Evolutionary conservation across 2,797 vertebrate species (phyloP).

Genomic region (Lepilemur septentrionalis): DNA sequence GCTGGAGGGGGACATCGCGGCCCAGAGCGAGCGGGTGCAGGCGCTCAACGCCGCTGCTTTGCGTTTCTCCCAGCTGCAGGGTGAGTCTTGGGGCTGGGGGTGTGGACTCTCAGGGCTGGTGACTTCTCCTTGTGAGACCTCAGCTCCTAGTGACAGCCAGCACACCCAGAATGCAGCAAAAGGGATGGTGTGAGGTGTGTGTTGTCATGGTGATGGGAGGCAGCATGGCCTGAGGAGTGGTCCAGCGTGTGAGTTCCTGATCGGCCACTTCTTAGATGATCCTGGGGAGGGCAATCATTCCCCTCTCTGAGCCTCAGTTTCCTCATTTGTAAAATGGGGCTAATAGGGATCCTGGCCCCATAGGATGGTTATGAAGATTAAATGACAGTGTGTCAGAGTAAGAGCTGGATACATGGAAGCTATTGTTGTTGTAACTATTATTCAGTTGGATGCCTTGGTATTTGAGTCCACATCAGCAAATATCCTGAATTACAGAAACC

Average conservation of each 20-base stretch:
- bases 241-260: background rate
- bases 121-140: background rate
- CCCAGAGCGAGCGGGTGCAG: conserved; percentile 93
- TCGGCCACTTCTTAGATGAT: background rate
- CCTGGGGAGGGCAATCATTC: background rate
- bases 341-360: background rate
- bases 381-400: background rate
- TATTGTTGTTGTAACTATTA: background rate
- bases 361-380: background rate
- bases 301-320: background rate
- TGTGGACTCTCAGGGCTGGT: background rate
- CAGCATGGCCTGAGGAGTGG: background rate
- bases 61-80: conserved; percentile 92
- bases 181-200: background rate
- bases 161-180: background rate
- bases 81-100: conserved; percentile 79
- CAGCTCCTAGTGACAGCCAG: background rate
- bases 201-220: background rate
- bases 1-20: conserved; percentile 92
- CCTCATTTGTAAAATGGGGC: background rate
- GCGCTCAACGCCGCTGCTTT: conserved; percentile 92
- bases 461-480: background rate
- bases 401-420: background rate
- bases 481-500: background rate
- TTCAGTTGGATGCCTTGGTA: background rate